These are phyloP conservation scores for Protobothrops flavoviridis DNA, from an alignment of 2,113 vertebrate species.

Conservation along the genomic window DNA sequence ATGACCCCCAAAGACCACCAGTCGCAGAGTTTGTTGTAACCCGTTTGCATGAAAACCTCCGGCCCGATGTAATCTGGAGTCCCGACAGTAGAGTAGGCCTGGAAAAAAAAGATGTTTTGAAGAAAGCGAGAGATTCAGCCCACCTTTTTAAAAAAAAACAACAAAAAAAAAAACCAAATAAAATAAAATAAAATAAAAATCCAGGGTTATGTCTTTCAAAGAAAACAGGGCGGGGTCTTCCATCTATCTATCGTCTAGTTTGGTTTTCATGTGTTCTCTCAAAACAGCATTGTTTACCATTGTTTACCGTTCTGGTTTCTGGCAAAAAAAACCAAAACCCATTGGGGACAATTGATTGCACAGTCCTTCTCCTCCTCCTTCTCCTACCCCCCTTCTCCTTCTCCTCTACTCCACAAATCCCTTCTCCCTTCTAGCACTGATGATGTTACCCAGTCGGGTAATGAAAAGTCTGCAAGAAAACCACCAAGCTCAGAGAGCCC, in stretches of 20 bases:
- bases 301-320: neutral
- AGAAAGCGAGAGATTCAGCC: neutral
- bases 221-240: neutral
- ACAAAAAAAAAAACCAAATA: no score
- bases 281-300: neutral
- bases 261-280: neutral
- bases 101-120: slow-evolving; percentile 32
- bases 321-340: neutral
- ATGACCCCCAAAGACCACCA: slow-evolving; percentile 99
- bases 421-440: no score
- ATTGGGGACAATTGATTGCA: neutral
- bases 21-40: slow-evolving; percentile 96
- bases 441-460: no score
- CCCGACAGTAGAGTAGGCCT: slow-evolving; percentile 97
- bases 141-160: neutral
- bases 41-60: slow-evolving; percentile 96
- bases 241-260: neutral
- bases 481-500: no score
- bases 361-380: neutral
- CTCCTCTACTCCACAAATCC: no score
- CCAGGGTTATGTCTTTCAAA: neutral
- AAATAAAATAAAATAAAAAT: neutral
- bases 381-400: no score
- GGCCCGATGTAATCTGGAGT: slow-evolving; percentile 98
- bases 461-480: no score